Evolutionary conservation across 2,797 vertebrate genomes (phyloP).

Genomic region (Macropus fuliginosus): DNA sequence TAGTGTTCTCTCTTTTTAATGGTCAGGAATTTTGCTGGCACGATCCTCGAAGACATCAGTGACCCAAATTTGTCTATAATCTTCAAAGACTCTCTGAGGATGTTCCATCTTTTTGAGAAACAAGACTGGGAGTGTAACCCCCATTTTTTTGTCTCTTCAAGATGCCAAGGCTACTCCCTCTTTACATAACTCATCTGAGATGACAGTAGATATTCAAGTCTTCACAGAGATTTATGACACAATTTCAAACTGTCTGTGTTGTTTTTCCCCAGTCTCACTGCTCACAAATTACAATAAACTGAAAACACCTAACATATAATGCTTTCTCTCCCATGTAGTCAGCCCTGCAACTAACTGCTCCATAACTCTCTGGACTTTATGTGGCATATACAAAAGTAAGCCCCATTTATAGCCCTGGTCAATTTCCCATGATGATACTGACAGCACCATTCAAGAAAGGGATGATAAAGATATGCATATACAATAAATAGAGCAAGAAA

Average conservation of each 20-base stretch:
- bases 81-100: slow-evolving; percentile 1
- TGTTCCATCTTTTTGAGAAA: slow-evolving; percentile 9
- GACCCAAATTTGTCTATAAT: slow-evolving; percentile 9
- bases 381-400: slow-evolving; percentile 37
- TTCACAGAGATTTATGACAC: slow-evolving; percentile 67
- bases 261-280: slow-evolving; percentile 68
- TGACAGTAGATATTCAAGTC: slow-evolving; percentile 67
- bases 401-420: fast-evolving
- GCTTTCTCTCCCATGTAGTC: slow-evolving; percentile 47
- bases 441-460: slow-evolving; percentile 19
- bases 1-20: neutral
- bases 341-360: neutral
- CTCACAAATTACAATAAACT: slow-evolving; percentile 76
- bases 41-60: neutral
- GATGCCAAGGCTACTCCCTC: neutral
- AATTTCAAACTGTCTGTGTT: slow-evolving; percentile 69
- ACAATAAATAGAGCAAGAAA: neutral
- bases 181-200: slow-evolving; percentile 48
- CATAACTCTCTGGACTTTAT: slow-evolving; percentile 26
- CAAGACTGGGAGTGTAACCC: slow-evolving; percentile 4
- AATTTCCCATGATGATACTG: slow-evolving; percentile 16
- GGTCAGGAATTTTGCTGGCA: neutral
- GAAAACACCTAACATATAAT: slow-evolving; percentile 57
- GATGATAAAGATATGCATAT: neutral
- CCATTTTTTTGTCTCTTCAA: slow-evolving; percentile 9